A percentile compares a stretch with the other conserved stretches of the same genome.
Conservation (phyloP, 1,140 invertebrate genomes). For the Stegodyphus mimosarum region DNA sequence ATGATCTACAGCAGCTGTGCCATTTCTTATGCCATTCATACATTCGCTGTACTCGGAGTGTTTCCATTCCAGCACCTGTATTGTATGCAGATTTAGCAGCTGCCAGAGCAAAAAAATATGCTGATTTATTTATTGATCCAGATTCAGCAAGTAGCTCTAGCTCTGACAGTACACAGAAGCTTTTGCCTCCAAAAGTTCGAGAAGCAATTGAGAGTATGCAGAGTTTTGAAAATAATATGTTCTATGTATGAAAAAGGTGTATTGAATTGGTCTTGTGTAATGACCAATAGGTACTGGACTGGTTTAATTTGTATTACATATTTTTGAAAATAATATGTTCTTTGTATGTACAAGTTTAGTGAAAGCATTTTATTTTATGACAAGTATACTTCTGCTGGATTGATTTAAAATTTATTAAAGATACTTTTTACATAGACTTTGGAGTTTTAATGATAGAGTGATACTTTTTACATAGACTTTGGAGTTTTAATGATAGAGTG, state of each 20-base stretch:
- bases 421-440: too few species aligned
- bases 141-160: not conserved
- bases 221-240: conserved; percentile 13
- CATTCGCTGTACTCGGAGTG: conserved; percentile 58
- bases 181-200: not conserved
- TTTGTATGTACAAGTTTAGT: not conserved
- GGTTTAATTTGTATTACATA: not conserved
- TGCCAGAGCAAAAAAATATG: conserved; percentile 60
- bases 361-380: too few species aligned
- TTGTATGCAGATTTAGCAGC: conserved; percentile 66
- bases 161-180: not conserved
- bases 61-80: conserved; percentile 65
- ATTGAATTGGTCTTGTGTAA: not conserved
- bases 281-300: too few species aligned
- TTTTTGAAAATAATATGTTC: conserved; percentile 11
- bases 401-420: too few species aligned
- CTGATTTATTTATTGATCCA: conserved; percentile 17
- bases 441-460: too few species aligned
- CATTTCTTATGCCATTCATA: conserved; percentile 64
- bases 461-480: too few species aligned
- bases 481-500: too few species aligned
- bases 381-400: too few species aligned
- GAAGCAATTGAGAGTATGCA: not conserved
- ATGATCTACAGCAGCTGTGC: conserved; percentile 62
- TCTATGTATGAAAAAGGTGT: not conserved